These are phyloP conservation scores for Accipiter virgatus DNA, from an alignment of 2,113 vertebrate species.

Conservation along the genomic window DNA sequence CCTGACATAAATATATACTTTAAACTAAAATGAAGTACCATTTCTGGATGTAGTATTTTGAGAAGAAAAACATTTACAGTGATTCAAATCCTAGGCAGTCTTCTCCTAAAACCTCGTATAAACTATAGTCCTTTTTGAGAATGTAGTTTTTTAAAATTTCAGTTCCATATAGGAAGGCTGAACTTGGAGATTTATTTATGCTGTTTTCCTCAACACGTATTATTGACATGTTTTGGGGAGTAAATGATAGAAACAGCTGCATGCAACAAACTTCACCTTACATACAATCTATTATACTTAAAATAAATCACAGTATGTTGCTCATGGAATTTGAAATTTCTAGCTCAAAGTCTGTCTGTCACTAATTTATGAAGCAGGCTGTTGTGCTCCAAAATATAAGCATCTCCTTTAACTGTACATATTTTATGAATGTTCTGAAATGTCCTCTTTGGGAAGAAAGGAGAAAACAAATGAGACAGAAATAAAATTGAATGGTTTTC, in stretches of 20 bases:
- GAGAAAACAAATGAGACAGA: not conserved
- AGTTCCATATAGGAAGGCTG: not conserved
- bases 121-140: not conserved
- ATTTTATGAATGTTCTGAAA: not conserved
- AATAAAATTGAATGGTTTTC: not conserved
- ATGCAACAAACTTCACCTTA: not conserved
- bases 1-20: not conserved
- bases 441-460: not conserved
- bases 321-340: not conserved
- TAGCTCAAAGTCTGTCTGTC: not conserved
- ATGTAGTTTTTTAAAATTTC: not conserved
- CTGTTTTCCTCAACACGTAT: not conserved
- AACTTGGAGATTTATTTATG: not conserved
- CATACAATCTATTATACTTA: not conserved
- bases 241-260: not conserved
- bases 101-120: not conserved
- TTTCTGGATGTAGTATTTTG: not conserved
- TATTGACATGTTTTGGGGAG: not conserved
- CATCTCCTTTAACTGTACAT: not conserved
- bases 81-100: not conserved
- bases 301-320: not conserved
- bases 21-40: not conserved
- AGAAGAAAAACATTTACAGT: not conserved
- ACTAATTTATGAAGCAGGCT: not conserved
- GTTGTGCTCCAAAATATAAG: not conserved